These are phyloP conservation scores for Melanotaenia maccullochi DNA, from an alignment of 2,797 vertebrate genomes.

Conservation along the genomic window DNA sequence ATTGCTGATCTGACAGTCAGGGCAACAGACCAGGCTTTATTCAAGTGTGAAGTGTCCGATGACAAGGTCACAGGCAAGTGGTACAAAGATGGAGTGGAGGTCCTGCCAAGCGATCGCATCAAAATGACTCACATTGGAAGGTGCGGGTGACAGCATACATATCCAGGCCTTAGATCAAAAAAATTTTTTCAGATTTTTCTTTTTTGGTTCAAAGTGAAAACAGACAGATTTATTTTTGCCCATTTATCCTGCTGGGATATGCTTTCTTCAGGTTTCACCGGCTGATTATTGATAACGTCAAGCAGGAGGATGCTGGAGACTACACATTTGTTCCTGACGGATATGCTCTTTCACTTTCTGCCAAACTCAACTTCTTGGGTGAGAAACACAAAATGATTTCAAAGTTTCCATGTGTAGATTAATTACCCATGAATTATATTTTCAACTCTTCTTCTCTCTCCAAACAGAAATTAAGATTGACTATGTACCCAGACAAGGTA, in stretches of 20 bases:
- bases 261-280: constrained; percentile 85
- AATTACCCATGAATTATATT: constrained; percentile 21
- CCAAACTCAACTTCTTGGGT: constrained; percentile 96
- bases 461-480: constrained; percentile 91
- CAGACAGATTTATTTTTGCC: not conserved
- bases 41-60: constrained; percentile 95
- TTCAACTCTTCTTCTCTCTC: constrained; percentile 23
- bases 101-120: constrained; percentile 85
- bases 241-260: not conserved
- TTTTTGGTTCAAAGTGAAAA: not conserved
- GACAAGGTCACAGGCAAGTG: constrained; percentile 94
- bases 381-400: constrained; percentile 55
- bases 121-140: constrained; percentile 89
- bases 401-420: not conserved
- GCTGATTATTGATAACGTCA: constrained; percentile 87
- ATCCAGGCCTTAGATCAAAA: not conserved
- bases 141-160: constrained; percentile 59
- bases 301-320: constrained; percentile 89
- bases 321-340: constrained; percentile 92
- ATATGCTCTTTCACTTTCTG: constrained; percentile 90
- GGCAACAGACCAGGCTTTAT: constrained; percentile 89
- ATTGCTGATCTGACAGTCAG: constrained; percentile 93
- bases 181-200: too few relatives aligned
- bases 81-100: constrained; percentile 91
- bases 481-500: constrained; percentile 90